Percentiles rank a stretch among this genome's conserved stretches.
Conservation (phyloP, 1,140 invertebrate genomes). For the Paracyclopina nana region DNA sequence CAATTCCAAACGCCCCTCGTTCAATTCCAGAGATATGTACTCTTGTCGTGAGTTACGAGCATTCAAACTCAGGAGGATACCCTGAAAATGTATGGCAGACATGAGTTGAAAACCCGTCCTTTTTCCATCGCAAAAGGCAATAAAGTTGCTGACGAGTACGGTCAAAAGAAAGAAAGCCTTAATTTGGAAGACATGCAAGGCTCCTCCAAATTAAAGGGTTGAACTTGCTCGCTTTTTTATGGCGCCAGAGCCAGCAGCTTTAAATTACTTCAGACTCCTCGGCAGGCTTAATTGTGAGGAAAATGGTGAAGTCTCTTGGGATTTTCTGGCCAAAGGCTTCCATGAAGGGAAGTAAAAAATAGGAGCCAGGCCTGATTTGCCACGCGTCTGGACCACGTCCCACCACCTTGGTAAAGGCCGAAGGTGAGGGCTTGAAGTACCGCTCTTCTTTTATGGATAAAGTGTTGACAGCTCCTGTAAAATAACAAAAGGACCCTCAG, state of each 20-base stretch:
- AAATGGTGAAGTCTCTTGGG: not conserved
- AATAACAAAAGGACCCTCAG: too few relatives aligned
- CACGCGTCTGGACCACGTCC: not conserved
- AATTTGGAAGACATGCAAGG: too few relatives aligned
- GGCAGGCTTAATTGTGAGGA: not conserved
- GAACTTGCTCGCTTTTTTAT: too few relatives aligned
- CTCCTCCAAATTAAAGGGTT: too few relatives aligned
- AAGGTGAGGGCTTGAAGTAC: not conserved
- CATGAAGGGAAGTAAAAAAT: not conserved
- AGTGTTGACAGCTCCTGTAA: not conserved
- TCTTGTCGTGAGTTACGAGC: not conserved
- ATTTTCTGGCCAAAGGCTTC: not conserved
- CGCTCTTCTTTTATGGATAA: not conserved
- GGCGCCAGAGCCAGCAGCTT: not conserved
- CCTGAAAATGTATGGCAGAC: too few relatives aligned
- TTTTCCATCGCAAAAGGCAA: too few relatives aligned
- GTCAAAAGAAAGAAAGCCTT: too few relatives aligned
- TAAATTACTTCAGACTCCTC: not conserved
- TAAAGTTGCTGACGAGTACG: too few relatives aligned
- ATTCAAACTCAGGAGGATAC: not conserved
- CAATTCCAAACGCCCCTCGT: slow-evolving; percentile 3
- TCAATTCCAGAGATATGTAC: not conserved
- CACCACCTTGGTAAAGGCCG: not conserved
- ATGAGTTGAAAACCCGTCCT: too few relatives aligned
- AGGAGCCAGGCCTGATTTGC: not conserved